A percentile compares a stretch with the other conserved stretches of the same genome.
phyloP scores from a whole-genome alignment of 2,888 invertebrate species.

The Reticulitermes lucifugus region DNA sequence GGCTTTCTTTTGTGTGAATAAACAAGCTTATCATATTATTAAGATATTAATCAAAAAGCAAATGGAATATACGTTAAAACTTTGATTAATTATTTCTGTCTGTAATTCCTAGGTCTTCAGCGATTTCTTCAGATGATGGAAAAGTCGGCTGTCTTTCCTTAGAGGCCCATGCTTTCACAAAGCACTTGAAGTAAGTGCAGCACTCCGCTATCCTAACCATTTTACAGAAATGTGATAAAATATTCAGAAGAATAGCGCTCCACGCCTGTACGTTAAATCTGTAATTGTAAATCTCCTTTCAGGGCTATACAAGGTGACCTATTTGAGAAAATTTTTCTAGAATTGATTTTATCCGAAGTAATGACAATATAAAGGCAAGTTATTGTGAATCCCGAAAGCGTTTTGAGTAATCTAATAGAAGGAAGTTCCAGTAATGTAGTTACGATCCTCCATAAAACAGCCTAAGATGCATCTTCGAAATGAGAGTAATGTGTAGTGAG shows the following conservation, averaged over 20 bases:
- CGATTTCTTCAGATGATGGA: not conserved
- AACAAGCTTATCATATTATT: slow-evolving; percentile 6
- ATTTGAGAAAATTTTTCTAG: not conserved
- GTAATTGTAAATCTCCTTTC: not conserved
- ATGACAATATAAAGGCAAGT: not conserved
- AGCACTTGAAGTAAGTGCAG: not conserved
- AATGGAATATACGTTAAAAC: not conserved
- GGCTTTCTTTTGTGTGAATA: slow-evolving; percentile 12
- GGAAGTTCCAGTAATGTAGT: not conserved
- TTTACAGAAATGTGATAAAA: not conserved
- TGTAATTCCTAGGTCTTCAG: not conserved
- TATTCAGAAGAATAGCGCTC: not conserved
- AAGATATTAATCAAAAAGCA: not conserved
- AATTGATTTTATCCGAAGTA: not conserved
- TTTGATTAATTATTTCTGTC: not conserved
- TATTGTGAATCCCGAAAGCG: not conserved
- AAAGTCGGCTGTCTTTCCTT: not conserved
- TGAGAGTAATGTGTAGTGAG: no score
- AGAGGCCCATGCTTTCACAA: not conserved
- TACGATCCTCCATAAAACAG: no score
- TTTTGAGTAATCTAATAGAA: not conserved
- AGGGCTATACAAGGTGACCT: not conserved
- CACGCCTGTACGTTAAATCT: not conserved
- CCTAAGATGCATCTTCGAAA: no score
- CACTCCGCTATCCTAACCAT: not conserved